Base-by-base conservation (phyloP, 37 sponge, comb jelly and placozoan species). In the Haliclona indistincta region DNA sequence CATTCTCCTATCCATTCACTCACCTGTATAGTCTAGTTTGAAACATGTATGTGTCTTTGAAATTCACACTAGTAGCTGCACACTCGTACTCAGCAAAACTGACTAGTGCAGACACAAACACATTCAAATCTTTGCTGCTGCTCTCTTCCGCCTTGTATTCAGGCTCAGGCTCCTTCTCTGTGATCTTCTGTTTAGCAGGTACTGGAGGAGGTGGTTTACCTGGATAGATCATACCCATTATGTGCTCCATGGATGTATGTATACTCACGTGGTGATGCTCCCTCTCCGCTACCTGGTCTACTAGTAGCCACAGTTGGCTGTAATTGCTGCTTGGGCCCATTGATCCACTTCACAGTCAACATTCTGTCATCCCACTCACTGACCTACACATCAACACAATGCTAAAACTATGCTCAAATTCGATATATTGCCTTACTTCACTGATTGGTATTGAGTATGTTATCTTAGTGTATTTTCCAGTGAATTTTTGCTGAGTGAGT, bases 331-430 rank as follows among this genome's bases (percentile, higher is more conserved):
- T 53, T 47, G 4, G 69, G 68, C 43, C 76, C 73, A 53, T 86
- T 86, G 40, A 97, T 85, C 95, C 95, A 97, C 41, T 73, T 92
- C 25, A 94, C 87, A 19, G 76, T 84, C 63, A 78, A 80, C 93
- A 94, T 88, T 17, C 93, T 66, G 61, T 94, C 95, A 83, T 97
- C 98, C 98, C 98, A 97, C 47, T 97, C 98, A 22, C 82, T 68
- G 15, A 96, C 82, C 80, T 96, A n/a, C 20, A 32, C 30, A 0
- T 56, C 20, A 38, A 34, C 54, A 0, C 26, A 71, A 10, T 39
- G 54, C 40, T 30, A 28, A 35, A n/a, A 35, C 11, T 30, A 22
- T 23, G 20, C n/a, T 11, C 39, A 13, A 30, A 19, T 68, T 30
- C 70, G 10, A 33, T 30, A 35, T 22, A n/a, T n/a, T n/a, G n/a